Conservation (phyloP, 2,888 invertebrate genomes). For the Aporophyla nigra region DNA sequence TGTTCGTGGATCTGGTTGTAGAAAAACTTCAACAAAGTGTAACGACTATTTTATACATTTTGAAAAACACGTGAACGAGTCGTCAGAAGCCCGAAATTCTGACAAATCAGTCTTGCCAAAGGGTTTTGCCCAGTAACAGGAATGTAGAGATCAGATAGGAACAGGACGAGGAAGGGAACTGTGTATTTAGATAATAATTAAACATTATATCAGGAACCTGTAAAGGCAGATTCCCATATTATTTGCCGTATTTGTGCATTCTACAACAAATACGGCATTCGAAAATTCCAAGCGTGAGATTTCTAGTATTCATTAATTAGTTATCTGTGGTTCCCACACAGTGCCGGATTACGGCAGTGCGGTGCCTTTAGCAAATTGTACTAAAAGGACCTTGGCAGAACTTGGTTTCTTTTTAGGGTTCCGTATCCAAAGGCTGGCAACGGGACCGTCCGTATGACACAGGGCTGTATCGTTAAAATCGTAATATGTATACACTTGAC, state of each 20-base stretch:
- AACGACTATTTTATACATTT: background rate
- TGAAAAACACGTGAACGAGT: too few species aligned
- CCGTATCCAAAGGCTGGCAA: too few species aligned
- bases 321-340: background rate
- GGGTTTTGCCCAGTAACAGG: too few species aligned
- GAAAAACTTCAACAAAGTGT: background rate
- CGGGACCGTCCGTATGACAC: too few species aligned
- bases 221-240: background rate
- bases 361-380: background rate
- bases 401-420: background rate
- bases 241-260: too few species aligned
- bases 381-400: background rate
- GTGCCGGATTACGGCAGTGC: background rate
- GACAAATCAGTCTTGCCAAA: too few species aligned
- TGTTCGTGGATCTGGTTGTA: background rate
- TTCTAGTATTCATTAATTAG: background rate
- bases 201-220: background rate
- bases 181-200: background rate
- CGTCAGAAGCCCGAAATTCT: too few species aligned
- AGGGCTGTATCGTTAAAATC: too few species aligned
- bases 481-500: too few species aligned
- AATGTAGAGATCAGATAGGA: too few species aligned
- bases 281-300: too few species aligned
- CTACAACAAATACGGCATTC: background rate
- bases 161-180: too few species aligned